These are phyloP conservation scores for Psittacus erithacus DNA, from an alignment of 2,113 vertebrate genomes.

Conservation along the genomic window DNA sequence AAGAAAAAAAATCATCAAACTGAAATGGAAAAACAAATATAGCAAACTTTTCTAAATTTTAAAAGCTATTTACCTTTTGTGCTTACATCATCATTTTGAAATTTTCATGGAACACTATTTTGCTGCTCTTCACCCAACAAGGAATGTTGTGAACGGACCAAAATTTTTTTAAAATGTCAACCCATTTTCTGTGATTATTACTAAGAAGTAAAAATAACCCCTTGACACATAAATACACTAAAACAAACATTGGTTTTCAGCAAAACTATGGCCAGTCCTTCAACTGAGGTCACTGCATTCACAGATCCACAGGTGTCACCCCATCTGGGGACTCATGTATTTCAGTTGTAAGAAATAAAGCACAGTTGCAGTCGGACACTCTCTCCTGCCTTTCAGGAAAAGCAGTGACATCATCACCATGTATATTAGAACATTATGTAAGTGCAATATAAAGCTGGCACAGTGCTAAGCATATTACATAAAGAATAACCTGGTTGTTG, in stretches of 20 bases:
- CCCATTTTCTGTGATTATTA: not conserved
- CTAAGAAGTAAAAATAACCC: not conserved
- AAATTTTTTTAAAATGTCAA: rapidly evolving
- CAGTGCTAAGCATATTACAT: not conserved
- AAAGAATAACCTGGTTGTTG: not conserved
- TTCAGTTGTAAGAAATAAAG: not conserved
- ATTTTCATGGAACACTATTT: not conserved
- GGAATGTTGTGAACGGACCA: not conserved
- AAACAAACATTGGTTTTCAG: not conserved
- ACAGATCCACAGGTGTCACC: not conserved
- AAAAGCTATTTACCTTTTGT: not conserved
- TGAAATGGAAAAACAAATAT: not conserved
- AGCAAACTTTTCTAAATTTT: not conserved
- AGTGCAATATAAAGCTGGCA: conserved; percentile 11
- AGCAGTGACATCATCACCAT: not conserved
- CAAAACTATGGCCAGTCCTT: not conserved
- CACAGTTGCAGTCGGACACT: not conserved
- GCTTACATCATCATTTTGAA: not conserved
- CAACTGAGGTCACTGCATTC: not conserved
- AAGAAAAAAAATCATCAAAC: not conserved
- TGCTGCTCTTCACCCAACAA: not conserved
- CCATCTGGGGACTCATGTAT: not conserved
- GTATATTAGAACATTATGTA: not conserved
- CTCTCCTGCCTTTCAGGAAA: conserved; percentile 1
- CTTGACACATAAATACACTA: not conserved